Conservation (phyloP, 2,113 vertebrate species). For the Cyphomyrus discorhynchus region DNA sequence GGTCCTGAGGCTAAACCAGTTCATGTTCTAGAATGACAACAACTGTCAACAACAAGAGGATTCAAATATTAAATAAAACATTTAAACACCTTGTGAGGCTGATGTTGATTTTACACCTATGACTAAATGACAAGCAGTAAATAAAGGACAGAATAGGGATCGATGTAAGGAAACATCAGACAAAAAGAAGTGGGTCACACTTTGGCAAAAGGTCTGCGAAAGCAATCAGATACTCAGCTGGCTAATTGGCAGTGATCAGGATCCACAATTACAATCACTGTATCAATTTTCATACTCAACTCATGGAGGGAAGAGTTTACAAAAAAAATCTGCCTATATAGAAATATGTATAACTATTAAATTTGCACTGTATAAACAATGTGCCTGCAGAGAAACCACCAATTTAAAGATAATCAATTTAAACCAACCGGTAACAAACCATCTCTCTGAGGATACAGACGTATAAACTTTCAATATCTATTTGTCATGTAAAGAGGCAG, state of each 20-base stretch:
- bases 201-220: not conserved
- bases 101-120: not conserved
- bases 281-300: not conserved
- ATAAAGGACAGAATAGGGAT: not conserved
- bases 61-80: not conserved
- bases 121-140: not conserved
- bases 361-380: not conserved
- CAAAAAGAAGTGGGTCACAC: not conserved
- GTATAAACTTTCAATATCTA: not conserved
- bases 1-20: not conserved
- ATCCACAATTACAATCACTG: not conserved
- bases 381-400: not conserved
- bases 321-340: not conserved
- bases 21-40: not conserved
- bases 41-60: not conserved
- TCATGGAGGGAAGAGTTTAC: not conserved
- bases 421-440: not conserved
- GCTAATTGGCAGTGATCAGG: not conserved
- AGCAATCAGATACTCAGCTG: not conserved
- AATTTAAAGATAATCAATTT: not conserved
- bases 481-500: not conserved
- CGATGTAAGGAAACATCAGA: not conserved
- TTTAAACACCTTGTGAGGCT: not conserved
- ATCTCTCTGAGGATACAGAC: not conserved
- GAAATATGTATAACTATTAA: not conserved